Evolutionary conservation across 1,140 invertebrate genomes (phyloP), one percentile per base, ranked within the genome.

Genomic region (Druon quercuslanigerum): DNA sequence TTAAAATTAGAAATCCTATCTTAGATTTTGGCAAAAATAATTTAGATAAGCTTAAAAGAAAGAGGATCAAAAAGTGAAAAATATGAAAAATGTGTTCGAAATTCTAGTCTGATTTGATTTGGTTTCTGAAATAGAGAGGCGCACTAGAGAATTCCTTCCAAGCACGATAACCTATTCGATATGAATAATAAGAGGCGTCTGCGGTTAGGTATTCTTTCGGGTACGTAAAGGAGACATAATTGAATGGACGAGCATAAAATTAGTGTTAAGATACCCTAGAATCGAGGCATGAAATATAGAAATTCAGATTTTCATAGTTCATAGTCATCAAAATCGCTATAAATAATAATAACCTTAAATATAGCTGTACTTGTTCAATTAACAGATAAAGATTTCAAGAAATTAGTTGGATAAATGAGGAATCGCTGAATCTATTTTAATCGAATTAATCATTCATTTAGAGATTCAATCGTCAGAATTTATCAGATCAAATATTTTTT

Each of bases 281-380:
- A 66, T 66, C 14, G 25, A 66, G 60, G 40, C 25, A 40, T 46
- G 60, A 40, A 66, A 66, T 66, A 66, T 33, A 33, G 60, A 66
- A 33, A 40, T 19, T 66, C 8, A 33, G 60, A 66, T 66, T 66
- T 40, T 66, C 60, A 66, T 40, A 66, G 60, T 40, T 66, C 60
- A 66, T 40, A 66, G 60, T 66, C 13, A 33, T 40, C 60, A 40
- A 66, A 66, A 33, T 66, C 20, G 33, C 33, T 66, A 40, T 40
- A 66, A 66, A 66, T 66, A 66, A 66, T 60, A 25, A 60, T 60
- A 14, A 60, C 20, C 57, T 60, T 33, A 60, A 60, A 60, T 60
- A 60, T 60, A 60, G 57, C 20, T 25, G 57, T 33, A 60, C 57
- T 33, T 12, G 56, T 56, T 60, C 57, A 60, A 60, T 60, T 60